Conservation (phyloP, 2,888 invertebrate genomes). For the Ectropis crepuscularia region DNA sequence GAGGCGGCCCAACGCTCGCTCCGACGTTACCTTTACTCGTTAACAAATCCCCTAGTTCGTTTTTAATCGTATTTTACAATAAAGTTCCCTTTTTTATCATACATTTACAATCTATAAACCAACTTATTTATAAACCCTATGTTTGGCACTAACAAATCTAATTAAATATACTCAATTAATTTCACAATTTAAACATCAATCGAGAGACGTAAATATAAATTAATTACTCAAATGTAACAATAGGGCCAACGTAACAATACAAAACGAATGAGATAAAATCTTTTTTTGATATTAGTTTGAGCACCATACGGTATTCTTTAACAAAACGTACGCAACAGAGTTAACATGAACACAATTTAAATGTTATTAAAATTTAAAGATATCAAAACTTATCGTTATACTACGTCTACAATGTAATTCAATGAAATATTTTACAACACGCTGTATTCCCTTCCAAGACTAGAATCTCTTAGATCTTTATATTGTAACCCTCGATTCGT, state of each 20-base stretch:
- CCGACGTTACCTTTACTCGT: constrained; percentile 67
- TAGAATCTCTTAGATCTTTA: constrained; percentile 22
- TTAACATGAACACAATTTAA: constrained; percentile 30
- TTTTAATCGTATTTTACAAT: constrained; percentile 75
- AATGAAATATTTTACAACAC: constrained; percentile 30
- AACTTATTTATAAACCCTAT: constrained; percentile 80
- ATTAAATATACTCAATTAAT: constrained; percentile 70
- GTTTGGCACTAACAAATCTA: constrained; percentile 83
- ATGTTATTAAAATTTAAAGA: constrained; percentile 30
- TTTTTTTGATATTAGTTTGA: constrained; percentile 59
- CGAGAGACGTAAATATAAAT: constrained; percentile 45
- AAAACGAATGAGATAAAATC: constrained; percentile 28
- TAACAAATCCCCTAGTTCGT: constrained; percentile 82
- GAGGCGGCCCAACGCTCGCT: constrained; percentile 59
- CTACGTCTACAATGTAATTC: constrained; percentile 20
- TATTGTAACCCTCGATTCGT: neutral
- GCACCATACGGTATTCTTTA: constrained; percentile 59
- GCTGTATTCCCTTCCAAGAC: constrained; percentile 31
- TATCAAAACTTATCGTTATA: constrained; percentile 31
- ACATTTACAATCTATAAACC: constrained; percentile 74
- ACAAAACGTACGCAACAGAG: constrained; percentile 40
- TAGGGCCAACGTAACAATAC: constrained; percentile 44
- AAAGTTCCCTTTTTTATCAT: constrained; percentile 61
- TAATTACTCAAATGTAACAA: constrained; percentile 43
- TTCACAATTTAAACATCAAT: constrained; percentile 58